phyloP scores from a whole-genome alignment of 2,797 vertebrate genomes.

The Acipenser ruthenus region DNA sequence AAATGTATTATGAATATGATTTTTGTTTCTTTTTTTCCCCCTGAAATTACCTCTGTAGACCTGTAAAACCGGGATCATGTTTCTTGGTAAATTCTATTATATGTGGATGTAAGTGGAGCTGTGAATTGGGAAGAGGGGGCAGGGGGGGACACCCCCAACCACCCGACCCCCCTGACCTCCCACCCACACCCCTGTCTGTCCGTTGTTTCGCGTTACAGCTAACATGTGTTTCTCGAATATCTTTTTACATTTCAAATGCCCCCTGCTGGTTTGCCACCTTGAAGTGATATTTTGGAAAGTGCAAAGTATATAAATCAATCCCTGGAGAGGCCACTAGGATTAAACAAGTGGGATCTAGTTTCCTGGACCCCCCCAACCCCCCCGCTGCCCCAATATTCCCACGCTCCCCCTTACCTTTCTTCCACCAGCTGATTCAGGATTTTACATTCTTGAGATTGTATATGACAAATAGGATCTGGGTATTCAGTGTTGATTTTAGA shows the following conservation, averaged over 20 bases:
- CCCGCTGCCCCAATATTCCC: background rate
- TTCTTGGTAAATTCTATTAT: slow-evolving; percentile 29
- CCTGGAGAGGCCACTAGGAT: slow-evolving; percentile 12
- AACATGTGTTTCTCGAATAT: slow-evolving; percentile 23
- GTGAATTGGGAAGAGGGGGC: slow-evolving; percentile 19
- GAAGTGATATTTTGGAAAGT: slow-evolving; percentile 23
- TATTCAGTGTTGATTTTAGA: no score
- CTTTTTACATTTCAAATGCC: slow-evolving; percentile 22
- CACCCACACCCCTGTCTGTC: slow-evolving; percentile 10
- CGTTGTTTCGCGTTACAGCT: slow-evolving; percentile 27
- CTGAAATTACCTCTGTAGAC: slow-evolving; percentile 1
- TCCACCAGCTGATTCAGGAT: background rate
- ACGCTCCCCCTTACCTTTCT: slow-evolving; percentile 13
- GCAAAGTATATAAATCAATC: slow-evolving; percentile 20
- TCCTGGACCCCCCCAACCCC: slow-evolving; percentile 14
- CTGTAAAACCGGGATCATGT: slow-evolving; percentile 23
- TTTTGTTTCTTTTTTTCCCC: background rate
- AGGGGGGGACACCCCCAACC: slow-evolving; percentile 11
- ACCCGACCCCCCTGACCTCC: background rate
- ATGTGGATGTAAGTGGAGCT: slow-evolving; percentile 25
- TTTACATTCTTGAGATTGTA: no score
- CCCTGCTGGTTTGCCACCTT: slow-evolving; percentile 25
- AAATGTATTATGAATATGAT: no score
- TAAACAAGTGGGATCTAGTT: slow-evolving; percentile 23
- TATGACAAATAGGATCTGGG: no score